Percentiles rank a stretch among this genome's conserved stretches.
Conservation (phyloP, 2,888 invertebrate species). For the Stenoptilia bipunctidactyla region DNA sequence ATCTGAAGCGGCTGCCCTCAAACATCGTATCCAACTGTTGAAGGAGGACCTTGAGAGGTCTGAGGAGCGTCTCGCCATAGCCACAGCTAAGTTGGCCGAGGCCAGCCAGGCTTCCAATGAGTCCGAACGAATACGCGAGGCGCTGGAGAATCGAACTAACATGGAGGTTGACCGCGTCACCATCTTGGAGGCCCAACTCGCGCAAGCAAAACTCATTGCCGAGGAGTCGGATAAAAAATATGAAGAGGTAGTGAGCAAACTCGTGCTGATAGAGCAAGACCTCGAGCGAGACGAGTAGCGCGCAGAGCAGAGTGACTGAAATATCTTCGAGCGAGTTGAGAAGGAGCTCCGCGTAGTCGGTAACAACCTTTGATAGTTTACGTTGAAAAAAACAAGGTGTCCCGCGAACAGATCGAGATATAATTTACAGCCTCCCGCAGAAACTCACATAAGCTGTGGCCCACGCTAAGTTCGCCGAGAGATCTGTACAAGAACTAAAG, state of each 20-base stretch:
- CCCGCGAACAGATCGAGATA: too few relatives aligned
- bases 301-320: too few relatives aligned
- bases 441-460: too few relatives aligned
- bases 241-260: constrained; percentile 90
- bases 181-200: constrained; percentile 96
- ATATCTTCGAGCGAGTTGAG: too few relatives aligned
- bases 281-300: too few relatives aligned
- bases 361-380: too few relatives aligned
- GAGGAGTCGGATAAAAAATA: constrained; percentile 99
- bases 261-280: too few relatives aligned
- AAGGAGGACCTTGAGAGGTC: constrained; percentile 99
- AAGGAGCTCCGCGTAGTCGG: too few relatives aligned
- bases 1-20: constrained; percentile 98
- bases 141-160: constrained; percentile 98
- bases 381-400: too few relatives aligned
- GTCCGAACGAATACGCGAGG: constrained; percentile 99
- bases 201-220: constrained; percentile 99
- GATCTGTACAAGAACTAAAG: too few relatives aligned
- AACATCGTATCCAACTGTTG: constrained; percentile 98
- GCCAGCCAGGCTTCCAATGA: constrained; percentile 99
- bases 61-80: constrained; percentile 97
- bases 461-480: too few relatives aligned
- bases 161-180: constrained; percentile 99
- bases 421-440: too few relatives aligned
- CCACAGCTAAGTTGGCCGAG: constrained; percentile 98